A percentile compares a stretch with the other conserved stretches of the same genome.
phyloP scores from a whole-genome alignment of 2,888 invertebrate genomes.

The Apocheima hispidaria region DNA sequence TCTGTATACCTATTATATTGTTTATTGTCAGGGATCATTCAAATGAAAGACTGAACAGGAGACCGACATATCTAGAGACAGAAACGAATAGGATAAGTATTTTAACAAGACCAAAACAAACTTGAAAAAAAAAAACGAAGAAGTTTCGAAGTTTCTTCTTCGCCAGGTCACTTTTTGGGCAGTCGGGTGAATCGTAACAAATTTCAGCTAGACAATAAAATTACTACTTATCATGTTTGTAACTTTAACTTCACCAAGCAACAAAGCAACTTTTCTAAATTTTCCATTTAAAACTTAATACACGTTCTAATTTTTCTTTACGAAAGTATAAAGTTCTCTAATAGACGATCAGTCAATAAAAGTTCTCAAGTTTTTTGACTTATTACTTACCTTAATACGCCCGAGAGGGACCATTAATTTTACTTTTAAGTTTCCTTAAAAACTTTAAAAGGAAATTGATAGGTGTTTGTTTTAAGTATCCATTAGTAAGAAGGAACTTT shows the following conservation, averaged over 20 bases:
- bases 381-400: constrained; percentile 41
- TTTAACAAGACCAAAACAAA: too few species aligned
- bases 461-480: constrained; percentile 34
- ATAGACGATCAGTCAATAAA: constrained; percentile 58
- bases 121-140: too few species aligned
- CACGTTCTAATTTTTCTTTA: constrained; percentile 12
- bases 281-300: constrained; percentile 6
- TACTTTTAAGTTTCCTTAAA: constrained; percentile 57
- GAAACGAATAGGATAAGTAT: too few species aligned
- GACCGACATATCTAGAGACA: too few species aligned
- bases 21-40: too few species aligned
- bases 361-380: constrained; percentile 47
- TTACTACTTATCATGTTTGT: too few species aligned
- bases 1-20: background rate
- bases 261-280: background rate
- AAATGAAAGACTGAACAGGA: too few species aligned
- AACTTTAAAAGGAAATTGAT: constrained; percentile 40
- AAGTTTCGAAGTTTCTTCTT: too few species aligned
- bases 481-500: background rate
- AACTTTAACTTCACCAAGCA: background rate
- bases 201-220: too few species aligned
- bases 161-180: too few species aligned
- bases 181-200: too few species aligned
- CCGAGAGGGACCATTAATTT: constrained; percentile 61
- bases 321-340: constrained; percentile 37